Evolutionary conservation across 2,888 invertebrate genomes (phyloP).

Genomic region (Sminthurides aquaticus): DNA sequence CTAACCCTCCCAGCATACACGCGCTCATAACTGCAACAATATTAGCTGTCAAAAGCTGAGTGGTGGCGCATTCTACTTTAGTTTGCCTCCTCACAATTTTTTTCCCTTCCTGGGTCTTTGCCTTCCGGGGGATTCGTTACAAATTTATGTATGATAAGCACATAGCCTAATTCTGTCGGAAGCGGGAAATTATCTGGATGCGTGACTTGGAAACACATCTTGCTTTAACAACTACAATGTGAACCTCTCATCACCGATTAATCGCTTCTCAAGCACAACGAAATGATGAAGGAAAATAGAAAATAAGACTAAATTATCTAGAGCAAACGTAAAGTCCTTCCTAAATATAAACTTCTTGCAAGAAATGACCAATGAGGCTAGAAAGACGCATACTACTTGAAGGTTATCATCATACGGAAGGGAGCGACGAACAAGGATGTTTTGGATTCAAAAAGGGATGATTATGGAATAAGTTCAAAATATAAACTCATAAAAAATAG

Average conservation of each 20-base stretch:
- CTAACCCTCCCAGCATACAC: not conserved
- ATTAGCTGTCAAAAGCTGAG: constrained; percentile 1
- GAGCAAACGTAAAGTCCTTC: too few species aligned
- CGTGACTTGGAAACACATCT: not conserved
- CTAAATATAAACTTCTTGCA: too few species aligned
- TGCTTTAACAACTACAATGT: not conserved
- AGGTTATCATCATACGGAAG: too few species aligned
- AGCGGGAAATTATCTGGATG: not conserved
- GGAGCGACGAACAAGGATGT: too few species aligned
- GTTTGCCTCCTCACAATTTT: not conserved
- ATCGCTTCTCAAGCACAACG: not conserved
- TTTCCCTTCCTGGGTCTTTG: not conserved
- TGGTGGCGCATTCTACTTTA: not conserved
- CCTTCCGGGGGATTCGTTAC: not conserved
- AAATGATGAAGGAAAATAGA: too few species aligned
- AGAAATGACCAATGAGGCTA: too few species aligned
- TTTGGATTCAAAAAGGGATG: too few species aligned
- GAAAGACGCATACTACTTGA: too few species aligned
- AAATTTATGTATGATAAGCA: not conserved
- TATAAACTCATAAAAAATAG: too few species aligned
- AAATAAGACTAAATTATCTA: too few species aligned
- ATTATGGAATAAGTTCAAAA: too few species aligned
- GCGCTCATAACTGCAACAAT: not conserved
- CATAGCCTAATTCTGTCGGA: not conserved
- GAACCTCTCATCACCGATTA: not conserved